phyloP scores from a whole-genome alignment of 2,888 invertebrate genomes.

The Zaprionus obscuricornis region DNA sequence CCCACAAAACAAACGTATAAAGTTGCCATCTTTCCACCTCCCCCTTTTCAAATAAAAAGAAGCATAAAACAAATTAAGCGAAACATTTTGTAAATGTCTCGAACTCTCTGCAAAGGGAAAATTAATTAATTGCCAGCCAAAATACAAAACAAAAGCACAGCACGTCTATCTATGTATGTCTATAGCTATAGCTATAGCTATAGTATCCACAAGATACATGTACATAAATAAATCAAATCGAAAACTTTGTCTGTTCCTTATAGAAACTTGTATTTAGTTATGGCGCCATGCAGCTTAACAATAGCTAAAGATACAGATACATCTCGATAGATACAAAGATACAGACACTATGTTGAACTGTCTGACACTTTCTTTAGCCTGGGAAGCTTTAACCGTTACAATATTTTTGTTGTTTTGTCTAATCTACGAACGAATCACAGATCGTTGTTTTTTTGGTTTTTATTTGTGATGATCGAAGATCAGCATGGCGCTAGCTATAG shows the following conservation, averaged over 20 bases:
- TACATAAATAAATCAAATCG: constrained; percentile 65
- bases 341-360: constrained; percentile 21
- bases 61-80: constrained; percentile 70
- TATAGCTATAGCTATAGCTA: constrained; percentile 6
- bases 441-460: constrained; percentile 20
- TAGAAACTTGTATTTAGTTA: constrained; percentile 23
- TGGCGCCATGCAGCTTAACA: constrained; percentile 69
- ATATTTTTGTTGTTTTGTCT: constrained; percentile 28
- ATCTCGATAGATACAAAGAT: constrained; percentile 27
- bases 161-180: constrained; percentile 35
- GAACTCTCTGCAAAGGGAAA: constrained; percentile 26
- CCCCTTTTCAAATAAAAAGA: constrained; percentile 22
- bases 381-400: constrained; percentile 61
- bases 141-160: constrained; percentile 36
- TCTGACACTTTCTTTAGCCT: constrained; percentile 65
- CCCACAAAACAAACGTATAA: constrained; percentile 54
- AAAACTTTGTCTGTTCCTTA: constrained; percentile 32
- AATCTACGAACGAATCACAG: constrained; percentile 40
- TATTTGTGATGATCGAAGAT: constrained; percentile 40
- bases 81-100: constrained; percentile 78
- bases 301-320: constrained; percentile 29
- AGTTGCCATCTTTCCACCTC: constrained; percentile 5
- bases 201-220: constrained; percentile 55
- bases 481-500: constrained; percentile 67
- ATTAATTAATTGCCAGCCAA: constrained; percentile 66